Evolutionary conservation across 2,113 vertebrate species (phyloP), one percentile per base, ranked within the genome.

Genomic region (Rhea americana): DNA sequence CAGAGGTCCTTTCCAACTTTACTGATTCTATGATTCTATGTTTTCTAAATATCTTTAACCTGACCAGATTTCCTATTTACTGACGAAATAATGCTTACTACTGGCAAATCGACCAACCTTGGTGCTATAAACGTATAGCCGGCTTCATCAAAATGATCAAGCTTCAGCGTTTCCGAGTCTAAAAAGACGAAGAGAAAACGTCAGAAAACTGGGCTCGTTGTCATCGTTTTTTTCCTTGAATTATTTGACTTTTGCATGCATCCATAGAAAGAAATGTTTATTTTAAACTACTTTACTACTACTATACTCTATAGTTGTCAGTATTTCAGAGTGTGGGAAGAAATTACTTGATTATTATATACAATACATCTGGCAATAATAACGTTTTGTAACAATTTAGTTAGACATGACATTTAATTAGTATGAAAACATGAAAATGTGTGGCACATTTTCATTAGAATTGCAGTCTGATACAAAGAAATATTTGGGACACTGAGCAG

Each of bases 61-160:
- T 91, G 43, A 45, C 70, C 4, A 62, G 65, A 73, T 47, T 65
- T 32, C 5, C 12, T 68, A 30, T 56, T 72, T 74, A 56, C 43
- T 79, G 41, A 25, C 80, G 21, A 78, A 90, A 71, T 56, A 83
- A 62, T 51, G 76, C 1, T 85, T 62, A 58, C 43, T 73, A 76
- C 16, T 35, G 22, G 71, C 55, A 95, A 90, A 93, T 83, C 71
- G 85, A 98, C 98, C 89, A 97, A 99, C 99, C 99, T 99, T 70
- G 99, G 99, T 87, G 99, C 99, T 93, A 99, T 97, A 97, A 98
- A 98, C 0, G 99, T 99, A 88, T 99, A 98, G 53, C 99, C 99
- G 93, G 95, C 94, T 93, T 99, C 98, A 89, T 99, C 99, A 97
- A 98, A 99, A 91, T 93, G 82, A 26, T 99, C 98, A 35, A 82